Evolutionary conservation across 2,797 vertebrate species (phyloP).

Genomic region (Phoeniculus purpureus): DNA sequence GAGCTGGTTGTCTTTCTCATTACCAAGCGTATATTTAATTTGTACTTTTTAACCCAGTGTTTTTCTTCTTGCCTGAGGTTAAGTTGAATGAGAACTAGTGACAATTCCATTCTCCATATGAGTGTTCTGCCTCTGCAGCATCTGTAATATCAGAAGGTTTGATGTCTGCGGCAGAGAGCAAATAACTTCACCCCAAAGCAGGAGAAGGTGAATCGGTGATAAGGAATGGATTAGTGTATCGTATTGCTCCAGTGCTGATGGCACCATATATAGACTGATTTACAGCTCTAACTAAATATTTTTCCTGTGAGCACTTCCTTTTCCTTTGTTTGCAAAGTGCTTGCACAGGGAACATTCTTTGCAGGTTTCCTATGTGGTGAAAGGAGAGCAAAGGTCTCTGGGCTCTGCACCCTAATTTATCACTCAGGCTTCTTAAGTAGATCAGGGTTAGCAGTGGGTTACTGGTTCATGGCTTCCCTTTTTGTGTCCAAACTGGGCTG

Average conservation of each 20-base stretch:
- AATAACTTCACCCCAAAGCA: not conserved
- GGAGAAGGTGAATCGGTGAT: not conserved
- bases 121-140: not conserved
- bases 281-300: not conserved
- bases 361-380: not conserved
- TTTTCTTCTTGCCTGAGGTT: not conserved
- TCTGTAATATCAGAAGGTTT: not conserved
- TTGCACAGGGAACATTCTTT: not conserved
- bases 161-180: not conserved
- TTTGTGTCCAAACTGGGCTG: not conserved
- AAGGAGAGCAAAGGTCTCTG: rapidly evolving
- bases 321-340: not conserved
- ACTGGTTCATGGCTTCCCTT: rapidly evolving
- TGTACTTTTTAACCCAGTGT: not conserved
- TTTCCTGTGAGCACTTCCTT: not conserved
- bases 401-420: rapidly evolving
- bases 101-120: not conserved
- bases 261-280: not conserved
- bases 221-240: not conserved
- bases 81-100: not conserved
- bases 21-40: not conserved
- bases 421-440: not conserved
- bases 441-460: rapidly evolving
- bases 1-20: not conserved
- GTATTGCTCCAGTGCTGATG: not conserved